These are phyloP conservation scores for Chirona hameri DNA, from an alignment of 2,888 invertebrate genomes.

Conservation along the genomic window DNA sequence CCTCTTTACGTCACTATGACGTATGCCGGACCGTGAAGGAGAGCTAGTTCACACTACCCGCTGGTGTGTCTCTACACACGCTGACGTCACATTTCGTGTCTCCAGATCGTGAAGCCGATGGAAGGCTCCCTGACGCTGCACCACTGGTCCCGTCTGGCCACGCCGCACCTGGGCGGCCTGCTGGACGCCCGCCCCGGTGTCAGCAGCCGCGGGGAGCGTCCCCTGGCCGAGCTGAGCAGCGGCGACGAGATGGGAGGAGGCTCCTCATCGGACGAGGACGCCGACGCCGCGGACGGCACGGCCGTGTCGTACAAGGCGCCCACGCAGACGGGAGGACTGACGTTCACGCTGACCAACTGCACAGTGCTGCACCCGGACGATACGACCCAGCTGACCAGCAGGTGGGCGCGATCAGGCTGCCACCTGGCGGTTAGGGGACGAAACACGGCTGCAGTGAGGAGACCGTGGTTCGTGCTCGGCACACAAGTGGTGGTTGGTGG, in stretches of 20 bases:
- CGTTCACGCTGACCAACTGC: constrained; percentile 80
- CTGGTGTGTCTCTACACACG: no score
- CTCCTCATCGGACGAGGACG: constrained; percentile 50
- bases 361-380: constrained; percentile 84
- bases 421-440: no score
- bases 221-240: constrained; percentile 40
- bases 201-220: constrained; percentile 52
- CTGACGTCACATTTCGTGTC: no score
- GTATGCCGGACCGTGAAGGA: no score
- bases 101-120: constrained; percentile 76
- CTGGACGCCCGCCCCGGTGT: constrained; percentile 89
- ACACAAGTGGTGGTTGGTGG: no score
- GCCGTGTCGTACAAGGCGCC: not conserved
- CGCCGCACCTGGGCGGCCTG: constrained; percentile 84
- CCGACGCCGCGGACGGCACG: not conserved
- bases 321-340: constrained; percentile 59
- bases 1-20: no score
- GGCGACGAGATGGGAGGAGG: constrained; percentile 58
- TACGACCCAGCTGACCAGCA: constrained; percentile 36
- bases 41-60: no score
- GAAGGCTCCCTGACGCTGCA: constrained; percentile 90
- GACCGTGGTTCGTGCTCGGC: no score
- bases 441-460: no score
- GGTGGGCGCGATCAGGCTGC: constrained; percentile 37
- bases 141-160: constrained; percentile 92